A percentile compares a stretch with the other conserved stretches of the same genome.
Conservation (phyloP, 2,113 vertebrate species). For the Thermophis baileyi region DNA sequence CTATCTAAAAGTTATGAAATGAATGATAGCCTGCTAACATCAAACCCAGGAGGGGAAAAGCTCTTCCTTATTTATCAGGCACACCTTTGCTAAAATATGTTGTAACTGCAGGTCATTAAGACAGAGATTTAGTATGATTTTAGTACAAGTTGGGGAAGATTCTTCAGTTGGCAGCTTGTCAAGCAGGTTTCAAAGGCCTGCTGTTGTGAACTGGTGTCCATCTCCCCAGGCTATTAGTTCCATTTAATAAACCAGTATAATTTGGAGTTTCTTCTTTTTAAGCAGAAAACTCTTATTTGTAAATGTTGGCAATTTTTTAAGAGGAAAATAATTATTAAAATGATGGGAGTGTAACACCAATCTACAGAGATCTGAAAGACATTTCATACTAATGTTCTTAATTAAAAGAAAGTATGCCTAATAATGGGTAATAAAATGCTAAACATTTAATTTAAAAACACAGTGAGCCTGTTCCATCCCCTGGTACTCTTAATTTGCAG, state of each 20-base stretch:
- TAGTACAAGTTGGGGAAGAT: constrained; percentile 27
- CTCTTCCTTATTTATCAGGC: constrained; percentile 9
- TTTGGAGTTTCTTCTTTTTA: not conserved
- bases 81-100: not conserved
- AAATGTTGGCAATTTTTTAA: not conserved
- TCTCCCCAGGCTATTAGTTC: constrained; percentile 34
- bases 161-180: constrained; percentile 31
- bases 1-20: constrained; percentile 16
- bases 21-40: not conserved
- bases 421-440: not conserved
- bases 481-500: not conserved
- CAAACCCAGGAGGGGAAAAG: not conserved
- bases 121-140: constrained; percentile 10
- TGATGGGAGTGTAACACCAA: not conserved
- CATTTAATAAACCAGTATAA: not conserved
- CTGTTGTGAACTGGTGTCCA: constrained; percentile 8
- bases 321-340: not conserved
- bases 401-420: not conserved
- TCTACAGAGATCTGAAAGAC: not conserved
- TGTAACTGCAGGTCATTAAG: constrained; percentile 21
- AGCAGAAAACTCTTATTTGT: not conserved
- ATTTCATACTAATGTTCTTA: not conserved
- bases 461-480: not conserved
- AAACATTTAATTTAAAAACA: constrained; percentile 23
- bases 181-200: constrained; percentile 43